phyloP scores from a whole-genome alignment of 2,113 vertebrate species.

The Salvelinus fontinalis region DNA sequence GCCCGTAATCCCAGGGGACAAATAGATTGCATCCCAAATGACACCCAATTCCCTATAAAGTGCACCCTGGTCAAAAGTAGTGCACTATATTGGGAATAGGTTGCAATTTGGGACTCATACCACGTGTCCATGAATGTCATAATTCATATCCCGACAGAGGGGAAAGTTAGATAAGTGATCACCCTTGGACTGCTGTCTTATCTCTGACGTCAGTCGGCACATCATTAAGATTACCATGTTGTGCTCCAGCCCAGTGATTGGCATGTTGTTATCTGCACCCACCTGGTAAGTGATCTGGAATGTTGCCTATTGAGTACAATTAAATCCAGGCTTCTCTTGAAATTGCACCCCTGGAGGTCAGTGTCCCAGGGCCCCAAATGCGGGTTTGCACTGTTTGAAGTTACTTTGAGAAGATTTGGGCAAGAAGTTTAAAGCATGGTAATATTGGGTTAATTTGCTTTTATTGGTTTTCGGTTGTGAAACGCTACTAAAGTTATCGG shows the following conservation, averaged over 20 bases:
- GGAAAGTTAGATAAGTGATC: constrained; percentile 35
- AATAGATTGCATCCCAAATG: too few relatives aligned
- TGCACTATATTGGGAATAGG: neutral
- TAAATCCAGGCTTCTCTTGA: too few relatives aligned
- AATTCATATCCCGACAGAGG: constrained; percentile 31
- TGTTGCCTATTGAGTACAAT: neutral
- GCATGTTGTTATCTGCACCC: constrained; percentile 13
- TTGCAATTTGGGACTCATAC: neutral
- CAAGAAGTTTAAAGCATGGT: too few relatives aligned
- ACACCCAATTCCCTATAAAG: too few relatives aligned
- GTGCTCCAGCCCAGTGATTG: neutral
- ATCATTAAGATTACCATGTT: constrained; percentile 1
- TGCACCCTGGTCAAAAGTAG: too few relatives aligned
- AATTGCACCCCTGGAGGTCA: constrained; percentile 8
- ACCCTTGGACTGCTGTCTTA: constrained; percentile 51
- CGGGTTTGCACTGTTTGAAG: too few relatives aligned
- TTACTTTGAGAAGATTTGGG: too few relatives aligned
- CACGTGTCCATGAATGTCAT: constrained; percentile 4
- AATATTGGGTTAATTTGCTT: too few relatives aligned
- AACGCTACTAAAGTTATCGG: too few relatives aligned
- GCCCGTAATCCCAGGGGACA: too few relatives aligned
- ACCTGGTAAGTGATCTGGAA: neutral
- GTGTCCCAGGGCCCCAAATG: too few relatives aligned
- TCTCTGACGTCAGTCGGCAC: constrained; percentile 34
- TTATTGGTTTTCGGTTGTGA: too few relatives aligned